Base-by-base conservation (phyloP, 1,140 invertebrate genomes). In the Leptonema lineaticorne region DNA sequence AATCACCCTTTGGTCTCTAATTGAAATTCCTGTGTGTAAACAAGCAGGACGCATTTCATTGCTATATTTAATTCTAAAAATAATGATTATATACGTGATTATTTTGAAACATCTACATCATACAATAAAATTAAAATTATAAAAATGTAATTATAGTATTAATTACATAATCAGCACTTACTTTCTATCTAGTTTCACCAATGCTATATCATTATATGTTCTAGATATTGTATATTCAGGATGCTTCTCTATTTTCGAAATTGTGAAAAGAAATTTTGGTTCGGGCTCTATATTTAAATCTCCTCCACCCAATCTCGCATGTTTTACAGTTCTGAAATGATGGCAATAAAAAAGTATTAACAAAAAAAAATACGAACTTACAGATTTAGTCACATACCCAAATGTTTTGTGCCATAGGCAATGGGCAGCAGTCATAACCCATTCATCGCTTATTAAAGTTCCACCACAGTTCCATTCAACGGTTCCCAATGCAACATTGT, bases 191-290 rank as follows among this genome's bases (percentile, higher is more conserved):
- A 81, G 58, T 62, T 74, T 72, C 2, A 82, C 33, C 5, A 81
- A 59, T 14, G 75, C 78, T 18, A 82, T 76, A 67, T 82, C 80
- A 67, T 78, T 71, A 37, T 77, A 77, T 26, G 63, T 68, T 0
- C 18, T 37, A 5, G 73, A 68, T 41, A 33, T 56, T 20, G 70
- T 37, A 56, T 75, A 76, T 41, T 48, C 50, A 1, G 67, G 72
- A 60, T 70, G 65, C 20, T 65, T 46, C 4, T 57, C 46, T 2
- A 30, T 57, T 16, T 45, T 16, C 4, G 20, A 14, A 2, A 72
- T 24, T 16, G 1, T 63, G 46, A 62, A 69, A n/a, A 58, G 16
- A 16, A 45, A 57, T 18, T 69, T 27, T 8, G 50, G 26, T 30
- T 46, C 33, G 7, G 45, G 2, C 28, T 45, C 14, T 53, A 11